Evolutionary conservation across 2,113 vertebrate genomes (phyloP).

Genomic region (Ciconia stormi): DNA sequence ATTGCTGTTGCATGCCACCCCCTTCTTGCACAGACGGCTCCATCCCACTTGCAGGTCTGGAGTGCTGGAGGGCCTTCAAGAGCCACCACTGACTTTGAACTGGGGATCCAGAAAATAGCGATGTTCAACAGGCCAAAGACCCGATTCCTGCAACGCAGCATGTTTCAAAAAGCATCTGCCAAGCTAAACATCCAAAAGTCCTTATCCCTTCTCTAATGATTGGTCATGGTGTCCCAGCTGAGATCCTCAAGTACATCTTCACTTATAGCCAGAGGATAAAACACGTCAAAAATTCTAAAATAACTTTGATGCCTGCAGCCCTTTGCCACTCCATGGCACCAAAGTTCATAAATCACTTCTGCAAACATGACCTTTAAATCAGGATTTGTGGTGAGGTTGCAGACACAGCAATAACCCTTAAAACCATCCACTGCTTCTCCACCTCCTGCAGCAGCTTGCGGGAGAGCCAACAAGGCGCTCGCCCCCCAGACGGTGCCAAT

Average conservation of each 20-base stretch:
- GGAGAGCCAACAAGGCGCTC: background rate
- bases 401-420: background rate
- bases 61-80: background rate
- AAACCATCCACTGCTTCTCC: background rate
- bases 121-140: background rate
- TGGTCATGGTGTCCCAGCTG: background rate
- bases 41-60: background rate
- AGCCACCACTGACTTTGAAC: background rate
- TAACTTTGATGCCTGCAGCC: background rate
- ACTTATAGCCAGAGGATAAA: background rate
- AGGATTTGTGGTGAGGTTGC: background rate
- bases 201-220: background rate
- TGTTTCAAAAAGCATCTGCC: background rate
- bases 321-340: background rate
- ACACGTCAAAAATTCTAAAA: background rate
- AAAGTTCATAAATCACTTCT: background rate
- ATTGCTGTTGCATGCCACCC: background rate
- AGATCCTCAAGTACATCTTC: background rate
- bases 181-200: background rate
- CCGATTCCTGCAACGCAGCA: background rate
- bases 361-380: background rate
- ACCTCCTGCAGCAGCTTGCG: accelerated
- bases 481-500: background rate
- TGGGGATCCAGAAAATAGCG: too few species aligned
- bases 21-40: background rate